Evolutionary conservation across 2,888 invertebrate species (phyloP).

Genomic region (Lasioglossum calceatum): DNA sequence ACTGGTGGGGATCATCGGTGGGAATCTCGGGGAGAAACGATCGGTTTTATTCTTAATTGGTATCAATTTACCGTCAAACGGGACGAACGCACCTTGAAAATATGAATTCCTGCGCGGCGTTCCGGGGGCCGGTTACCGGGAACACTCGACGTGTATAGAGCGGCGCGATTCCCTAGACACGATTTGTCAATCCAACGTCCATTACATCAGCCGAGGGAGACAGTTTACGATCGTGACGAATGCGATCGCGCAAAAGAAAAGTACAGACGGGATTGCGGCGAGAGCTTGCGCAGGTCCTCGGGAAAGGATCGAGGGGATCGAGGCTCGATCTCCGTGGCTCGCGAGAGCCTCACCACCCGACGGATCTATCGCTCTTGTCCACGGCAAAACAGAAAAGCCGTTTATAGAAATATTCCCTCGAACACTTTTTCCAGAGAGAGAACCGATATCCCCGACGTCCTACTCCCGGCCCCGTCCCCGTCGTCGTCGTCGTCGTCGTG

Average conservation of each 20-base stretch:
- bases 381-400: slow-evolving; percentile 13
- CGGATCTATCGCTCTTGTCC: slow-evolving; percentile 3
- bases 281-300: slow-evolving; percentile 63
- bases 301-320: slow-evolving; percentile 55
- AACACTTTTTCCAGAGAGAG: slow-evolving; percentile 15
- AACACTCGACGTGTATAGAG: slow-evolving; percentile 34
- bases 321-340: slow-evolving; percentile 1
- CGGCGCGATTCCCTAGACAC: slow-evolving; percentile 64
- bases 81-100: slow-evolving; percentile 33
- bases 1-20: not conserved
- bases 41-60: slow-evolving; percentile 45
- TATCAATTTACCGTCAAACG: slow-evolving; percentile 43
- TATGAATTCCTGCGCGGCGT: slow-evolving; percentile 46
- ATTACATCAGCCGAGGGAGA: slow-evolving; percentile 65
- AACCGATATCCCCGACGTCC: not conserved
- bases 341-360: not conserved
- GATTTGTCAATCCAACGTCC: slow-evolving; percentile 69
- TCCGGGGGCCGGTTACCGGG: slow-evolving; percentile 1
- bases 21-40: slow-evolving; percentile 9
- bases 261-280: slow-evolving; percentile 55
- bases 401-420: slow-evolving; percentile 20
- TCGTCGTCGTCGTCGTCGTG: not conserved
- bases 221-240: slow-evolving; percentile 70
- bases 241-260: slow-evolving; percentile 62
- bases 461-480: not conserved